Evolutionary conservation across 30 jellyfish, hydroid and myxozoan genomes (phyloP), one percentile per base, ranked within the genome.

Genomic region (Aurelia aurita complex sp. Pacific): DNA sequence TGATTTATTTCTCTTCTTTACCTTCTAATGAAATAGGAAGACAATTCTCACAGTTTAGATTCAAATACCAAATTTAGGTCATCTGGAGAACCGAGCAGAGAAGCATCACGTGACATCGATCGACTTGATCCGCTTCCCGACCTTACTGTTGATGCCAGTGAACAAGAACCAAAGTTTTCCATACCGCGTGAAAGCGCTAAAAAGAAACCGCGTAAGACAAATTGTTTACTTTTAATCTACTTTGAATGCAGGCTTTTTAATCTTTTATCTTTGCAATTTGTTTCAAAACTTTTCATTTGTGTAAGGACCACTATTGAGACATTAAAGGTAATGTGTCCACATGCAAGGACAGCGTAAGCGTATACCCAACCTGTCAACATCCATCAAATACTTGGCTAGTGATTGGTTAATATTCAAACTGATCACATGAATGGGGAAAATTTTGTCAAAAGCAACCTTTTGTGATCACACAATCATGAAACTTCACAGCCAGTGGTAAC

Each of bases 41-140:
- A 81, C 96, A 73, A 72, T 87, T 87, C 96, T 87, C 96, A 73
- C 89, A 87, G 96, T 78, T 87, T 87, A 87, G 96, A 87, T 79
- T 79, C 90, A 76, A 86, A 77, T 84, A 84, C 82, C 93, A 84
- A 73, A 73, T 84, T 84, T 84, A 84, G 93, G 93, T 84, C 93
- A 84, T 34, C 87, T 84, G 93, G 87, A 68, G 83, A 73, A 53
- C 87, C 67, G 85, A 43, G 76, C 82, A 62, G 34, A 77, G 84
- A 62, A 51, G 8, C 69, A 61, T 55, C 81, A 54, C 90, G 83
- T 70, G 77, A 68, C 34, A 78, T 38, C 66, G 34, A 16, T 29
- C 60, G 75, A 15, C 57, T 38, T 29, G 84, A 53, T 32, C 23
- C 76, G 64, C 46, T 16, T 35, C 60, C 77, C 51, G 57, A 68